Base-by-base conservation (phyloP, 1,140 invertebrate genomes). In the Andricus grossulariae region DNA sequence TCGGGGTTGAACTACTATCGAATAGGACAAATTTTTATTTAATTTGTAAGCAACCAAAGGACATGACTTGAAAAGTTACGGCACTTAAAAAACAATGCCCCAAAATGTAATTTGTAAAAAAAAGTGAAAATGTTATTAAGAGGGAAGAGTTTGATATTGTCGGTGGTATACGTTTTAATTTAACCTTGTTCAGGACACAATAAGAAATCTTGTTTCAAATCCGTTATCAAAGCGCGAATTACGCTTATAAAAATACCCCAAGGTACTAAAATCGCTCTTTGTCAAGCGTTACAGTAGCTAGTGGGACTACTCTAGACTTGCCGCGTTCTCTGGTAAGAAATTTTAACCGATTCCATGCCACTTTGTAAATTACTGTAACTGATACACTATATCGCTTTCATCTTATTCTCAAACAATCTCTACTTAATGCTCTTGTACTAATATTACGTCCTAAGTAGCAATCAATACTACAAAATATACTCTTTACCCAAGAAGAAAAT, bases 321-420 rank as follows among this genome's bases (percentile, higher is more conserved):
- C 60, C 60, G 13, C 60, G 21, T 66, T 66, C 60, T 66, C 60
- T 66, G 25, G 60, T 39, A n/a, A 39, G 15, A 39, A 39, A 66
- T 66, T 66, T 66, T 66, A 66, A 66, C 60, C 60, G 60, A 39
- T 66, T 39, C 13, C 60, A 66, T 66, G 25, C 60, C 60, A 66
- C 60, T 66, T 66, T 66, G 60, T 66, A 66, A 66, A 66, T 39
- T 66, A 66, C 60, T 66, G 60, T 66, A 66, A 66, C 60, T 66
- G 60, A 66, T 66, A 66, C 60, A 32, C 60, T 66, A 66, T 45
- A 66, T 66, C 60, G 60, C 60, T 66, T 66, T 66, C 60, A 66
- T 66, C 60, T 66, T 66, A 66, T 66, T 66, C 60, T 66, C 60
- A 66, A 66, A 66, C 60, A 66, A 66, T 66, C 60, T 66, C 25